Evolutionary conservation across 2,888 invertebrate species (phyloP).

Genomic region (Cyclophora albipunctata): DNA sequence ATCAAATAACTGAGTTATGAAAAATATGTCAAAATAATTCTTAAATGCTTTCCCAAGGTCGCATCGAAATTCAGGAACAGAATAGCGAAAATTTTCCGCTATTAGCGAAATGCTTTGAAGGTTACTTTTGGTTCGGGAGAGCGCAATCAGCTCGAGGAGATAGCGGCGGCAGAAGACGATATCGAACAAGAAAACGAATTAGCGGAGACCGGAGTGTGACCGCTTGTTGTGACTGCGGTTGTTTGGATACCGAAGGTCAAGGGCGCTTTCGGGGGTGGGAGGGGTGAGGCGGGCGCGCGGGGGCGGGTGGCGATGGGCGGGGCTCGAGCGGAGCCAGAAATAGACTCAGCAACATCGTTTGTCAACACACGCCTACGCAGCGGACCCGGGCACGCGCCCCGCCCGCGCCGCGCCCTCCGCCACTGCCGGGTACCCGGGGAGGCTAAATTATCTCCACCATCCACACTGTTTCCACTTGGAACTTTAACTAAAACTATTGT

Average conservation of each 20-base stretch:
- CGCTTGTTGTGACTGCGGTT: constrained; percentile 69
- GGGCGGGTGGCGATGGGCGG: constrained; percentile 35
- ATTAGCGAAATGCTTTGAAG: too few species aligned
- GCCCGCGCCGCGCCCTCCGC: constrained; percentile 3
- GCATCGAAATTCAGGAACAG: too few species aligned
- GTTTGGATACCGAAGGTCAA: constrained; percentile 72
- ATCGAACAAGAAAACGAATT: constrained; percentile 34
- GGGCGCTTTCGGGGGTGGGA: constrained; percentile 42
- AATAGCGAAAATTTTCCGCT: too few species aligned
- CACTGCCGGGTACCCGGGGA: constrained; percentile 15
- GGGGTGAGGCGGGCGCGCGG: constrained; percentile 18
- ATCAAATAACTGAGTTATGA: too few species aligned
- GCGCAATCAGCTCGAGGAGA: too few species aligned
- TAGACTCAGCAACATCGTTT: constrained; percentile 63
- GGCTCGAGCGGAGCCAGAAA: constrained; percentile 47
- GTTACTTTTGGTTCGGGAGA: too few species aligned
- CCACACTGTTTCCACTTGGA: constrained; percentile 17
- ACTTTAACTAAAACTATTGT: too few species aligned
- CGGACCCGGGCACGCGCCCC: constrained; percentile 24
- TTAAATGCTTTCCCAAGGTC: too few species aligned
- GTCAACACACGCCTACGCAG: constrained; percentile 71
- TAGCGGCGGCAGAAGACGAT: constrained; percentile 1
- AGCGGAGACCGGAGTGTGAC: constrained; percentile 19
- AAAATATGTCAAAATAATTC: too few species aligned
- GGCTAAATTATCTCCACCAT: constrained; percentile 28